Evolutionary conservation across 23 tunicate species (phyloP).

Genomic region (Halocynthia aurantium): DNA sequence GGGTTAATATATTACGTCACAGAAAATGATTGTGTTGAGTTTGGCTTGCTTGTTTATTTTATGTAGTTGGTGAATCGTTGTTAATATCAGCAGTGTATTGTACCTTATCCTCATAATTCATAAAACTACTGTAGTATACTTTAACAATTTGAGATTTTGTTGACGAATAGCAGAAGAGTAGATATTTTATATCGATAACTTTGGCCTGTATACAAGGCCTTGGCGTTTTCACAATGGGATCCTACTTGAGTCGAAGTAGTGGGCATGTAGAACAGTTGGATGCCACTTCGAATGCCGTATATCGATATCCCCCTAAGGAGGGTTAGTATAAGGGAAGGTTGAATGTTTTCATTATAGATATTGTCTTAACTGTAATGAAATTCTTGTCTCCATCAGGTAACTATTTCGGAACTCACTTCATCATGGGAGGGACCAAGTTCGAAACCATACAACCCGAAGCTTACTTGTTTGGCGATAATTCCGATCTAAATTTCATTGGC

Average conservation of each 20-base stretch:
- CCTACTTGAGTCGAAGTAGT: slow-evolving; percentile 35
- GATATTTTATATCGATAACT: too few species aligned
- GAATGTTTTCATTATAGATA: background rate
- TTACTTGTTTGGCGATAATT: slow-evolving; percentile 83
- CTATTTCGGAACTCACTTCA: slow-evolving; percentile 62
- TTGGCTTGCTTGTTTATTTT: too few species aligned
- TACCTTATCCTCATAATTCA: too few species aligned
- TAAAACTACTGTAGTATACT: too few species aligned
- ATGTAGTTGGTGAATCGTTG: too few species aligned
- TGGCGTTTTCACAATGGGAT: slow-evolving; percentile 27
- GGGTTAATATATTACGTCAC: too few species aligned
- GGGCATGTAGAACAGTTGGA: slow-evolving; percentile 36
- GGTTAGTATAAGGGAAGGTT: slow-evolving; percentile 21
- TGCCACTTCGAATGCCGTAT: slow-evolving; percentile 6
- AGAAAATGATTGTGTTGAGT: too few species aligned
- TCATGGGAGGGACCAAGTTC: slow-evolving; percentile 92
- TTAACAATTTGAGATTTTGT: too few species aligned
- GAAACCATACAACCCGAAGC: slow-evolving; percentile 85
- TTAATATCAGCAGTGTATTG: too few species aligned
- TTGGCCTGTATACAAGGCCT: too few species aligned
- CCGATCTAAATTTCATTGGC: slow-evolving; percentile 82
- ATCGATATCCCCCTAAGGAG: slow-evolving; percentile 56
- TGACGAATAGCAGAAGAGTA: too few species aligned
- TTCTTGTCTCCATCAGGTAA: slow-evolving; percentile 29
- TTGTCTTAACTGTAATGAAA: background rate